Evolutionary conservation across 2,113 vertebrate species (phyloP), one percentile per base, ranked within the genome.

Genomic region (Archocentrus centrarchus): DNA sequence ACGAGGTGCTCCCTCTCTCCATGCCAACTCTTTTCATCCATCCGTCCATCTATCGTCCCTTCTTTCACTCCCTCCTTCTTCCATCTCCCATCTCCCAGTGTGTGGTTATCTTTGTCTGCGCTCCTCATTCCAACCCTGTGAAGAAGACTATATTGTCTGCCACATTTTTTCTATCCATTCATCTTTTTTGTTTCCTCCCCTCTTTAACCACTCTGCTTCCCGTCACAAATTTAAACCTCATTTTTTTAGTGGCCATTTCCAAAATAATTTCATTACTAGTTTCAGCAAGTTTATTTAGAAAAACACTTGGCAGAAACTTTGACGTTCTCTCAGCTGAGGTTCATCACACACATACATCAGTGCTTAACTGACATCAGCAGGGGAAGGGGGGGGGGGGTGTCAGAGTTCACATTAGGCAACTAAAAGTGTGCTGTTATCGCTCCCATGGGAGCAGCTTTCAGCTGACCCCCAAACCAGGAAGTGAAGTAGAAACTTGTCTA

Each of bases 381-480:
- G 60, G 24, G 14, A 44, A 50, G 50, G n/a, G 3, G 55, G 62
- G 50, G 59, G 35, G 41, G 17, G 58, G 78, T 77, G 90, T 92
- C 90, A 94, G 92, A 92, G 93, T 92, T 94, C 92, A 94, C 79
- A 63, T 92, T 91, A 90, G 61, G 83, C 86, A 92, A 91, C 75
- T 68, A 81, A 79, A 80, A 80, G 81, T 41, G 87, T 85, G 75
- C 77, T 77, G 86, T 87, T 88, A 94, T 93, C 81, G 20, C 86
- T 91, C 88, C 88, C 82, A 85, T 82, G 89, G 86, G 86, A 91
- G 93, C 80, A 77, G 89, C 88, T 94, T 89, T 85, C 89, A 61
- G 91, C 87, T 93, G 92, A 94, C 94, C 91, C 88, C 88, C 44
- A 81, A 93, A 93, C 90, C 94, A 93, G 94, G 94, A 96, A 95